phyloP scores from a whole-genome alignment of 37 sponge, comb jelly and placozoan genomes.

The Amphimedon queenslandica region DNA sequence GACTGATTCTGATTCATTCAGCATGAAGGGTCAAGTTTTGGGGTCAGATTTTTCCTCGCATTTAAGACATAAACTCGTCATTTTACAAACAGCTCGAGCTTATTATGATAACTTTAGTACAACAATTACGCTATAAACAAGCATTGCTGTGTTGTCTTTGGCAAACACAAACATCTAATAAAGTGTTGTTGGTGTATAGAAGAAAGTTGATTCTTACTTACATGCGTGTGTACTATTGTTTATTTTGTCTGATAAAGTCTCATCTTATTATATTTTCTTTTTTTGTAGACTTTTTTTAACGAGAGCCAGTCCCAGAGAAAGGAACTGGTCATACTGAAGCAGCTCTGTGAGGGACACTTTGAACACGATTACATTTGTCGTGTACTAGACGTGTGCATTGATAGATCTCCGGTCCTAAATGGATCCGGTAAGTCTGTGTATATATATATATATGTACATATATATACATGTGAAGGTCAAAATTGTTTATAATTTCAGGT shows the following conservation, averaged over 20 bases:
- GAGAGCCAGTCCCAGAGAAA: constrained; percentile 48
- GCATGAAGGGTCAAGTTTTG: too few species aligned
- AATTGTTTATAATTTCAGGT: constrained; percentile 7
- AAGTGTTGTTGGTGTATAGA: background rate
- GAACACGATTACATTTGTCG: constrained; percentile 62
- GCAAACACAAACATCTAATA: background rate
- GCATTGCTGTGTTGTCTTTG: too few species aligned
- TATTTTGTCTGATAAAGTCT: background rate
- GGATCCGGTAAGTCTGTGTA: constrained; percentile 19
- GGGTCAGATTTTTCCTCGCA: too few species aligned
- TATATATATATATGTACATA: background rate
- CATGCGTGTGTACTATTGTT: background rate
- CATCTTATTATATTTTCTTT: background rate
- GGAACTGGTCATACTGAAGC: constrained; percentile 56
- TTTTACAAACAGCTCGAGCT: too few species aligned
- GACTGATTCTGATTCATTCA: too few species aligned
- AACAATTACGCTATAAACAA: too few species aligned
- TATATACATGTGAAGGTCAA: background rate
- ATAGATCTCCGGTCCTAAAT: constrained; percentile 33
- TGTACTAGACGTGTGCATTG: constrained; percentile 48
- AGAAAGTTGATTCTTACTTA: background rate
- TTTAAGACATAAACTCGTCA: too few species aligned
- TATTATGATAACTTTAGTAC: too few species aligned
- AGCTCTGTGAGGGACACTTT: constrained; percentile 58
- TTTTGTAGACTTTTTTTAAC: constrained; percentile 52